Percentiles rank a stretch among this genome's conserved stretches.
These are phyloP conservation scores for Paralichthys olivaceus DNA, from an alignment of 2,113 vertebrate genomes.

Conservation along the genomic window DNA sequence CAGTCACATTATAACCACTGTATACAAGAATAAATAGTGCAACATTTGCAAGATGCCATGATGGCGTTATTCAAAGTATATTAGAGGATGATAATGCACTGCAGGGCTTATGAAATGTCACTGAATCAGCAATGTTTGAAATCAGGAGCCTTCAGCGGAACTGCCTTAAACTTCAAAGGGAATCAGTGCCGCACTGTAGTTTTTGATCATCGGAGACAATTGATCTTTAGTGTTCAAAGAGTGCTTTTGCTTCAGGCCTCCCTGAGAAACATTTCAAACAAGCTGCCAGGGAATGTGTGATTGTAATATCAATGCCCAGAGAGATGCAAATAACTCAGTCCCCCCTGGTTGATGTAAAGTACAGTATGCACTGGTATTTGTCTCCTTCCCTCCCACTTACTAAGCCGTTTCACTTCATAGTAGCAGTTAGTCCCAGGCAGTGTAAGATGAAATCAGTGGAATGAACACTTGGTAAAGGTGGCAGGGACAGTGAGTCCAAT, in stretches of 20 bases:
- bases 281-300: conserved; percentile 59
- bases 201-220: conserved; percentile 79
- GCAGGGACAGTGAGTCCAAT: too few relatives aligned
- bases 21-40: background rate
- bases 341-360: conserved; percentile 8
- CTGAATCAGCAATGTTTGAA: conserved; percentile 73
- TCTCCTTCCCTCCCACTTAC: conserved; percentile 15
- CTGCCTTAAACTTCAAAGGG: conserved; percentile 68
- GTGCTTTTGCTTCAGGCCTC: conserved; percentile 71
- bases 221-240: conserved; percentile 76
- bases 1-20: background rate
- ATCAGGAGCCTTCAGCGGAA: conserved; percentile 63
- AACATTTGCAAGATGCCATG: conserved; percentile 9
- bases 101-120: conserved; percentile 62
- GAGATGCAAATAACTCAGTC: conserved; percentile 40
- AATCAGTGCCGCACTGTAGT: conserved; percentile 59
- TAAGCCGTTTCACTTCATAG: too few relatives aligned
- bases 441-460: too few relatives aligned
- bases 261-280: conserved; percentile 59
- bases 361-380: conserved; percentile 17
- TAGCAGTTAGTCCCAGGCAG: too few relatives aligned
- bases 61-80: conserved; percentile 46
- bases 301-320: conserved; percentile 64
- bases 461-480: too few relatives aligned
- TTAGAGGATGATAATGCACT: conserved; percentile 45